Percentiles rank a stretch among this genome's conserved stretches.
phyloP scores from a whole-genome alignment of 1,140 invertebrate species.

The Ceratitis capitata region DNA sequence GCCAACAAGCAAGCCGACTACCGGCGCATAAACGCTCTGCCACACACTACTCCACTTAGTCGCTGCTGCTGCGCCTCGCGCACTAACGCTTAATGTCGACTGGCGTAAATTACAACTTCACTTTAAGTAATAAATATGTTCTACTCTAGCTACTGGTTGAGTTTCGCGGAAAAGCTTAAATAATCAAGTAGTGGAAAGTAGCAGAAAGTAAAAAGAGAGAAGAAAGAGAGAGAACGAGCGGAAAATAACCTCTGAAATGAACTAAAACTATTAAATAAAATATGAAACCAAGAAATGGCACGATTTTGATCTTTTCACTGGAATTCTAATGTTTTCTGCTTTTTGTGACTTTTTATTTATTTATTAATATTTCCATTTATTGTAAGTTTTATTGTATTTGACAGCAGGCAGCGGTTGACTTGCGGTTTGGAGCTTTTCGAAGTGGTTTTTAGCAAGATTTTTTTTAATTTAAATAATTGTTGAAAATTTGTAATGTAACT shows the following conservation, averaged over 20 bases:
- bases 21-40: too few relatives aligned
- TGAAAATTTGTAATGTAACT: too few relatives aligned
- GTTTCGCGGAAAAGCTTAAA: conserved; percentile 20
- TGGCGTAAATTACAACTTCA: conserved; percentile 29
- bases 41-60: background rate
- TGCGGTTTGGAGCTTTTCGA: background rate
- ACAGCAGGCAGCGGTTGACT: background rate
- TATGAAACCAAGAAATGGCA: background rate
- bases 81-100: background rate
- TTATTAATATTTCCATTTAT: background rate
- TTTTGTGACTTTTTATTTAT: background rate
- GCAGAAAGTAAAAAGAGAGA: background rate
- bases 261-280: background rate
- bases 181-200: background rate
- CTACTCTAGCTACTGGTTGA: background rate
- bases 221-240: background rate
- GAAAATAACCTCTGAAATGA: background rate
- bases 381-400: background rate
- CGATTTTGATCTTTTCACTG: background rate
- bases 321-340: background rate
- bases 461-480: too few relatives aligned
- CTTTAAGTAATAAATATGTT: conserved; percentile 34
- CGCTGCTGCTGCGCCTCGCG: too few relatives aligned
- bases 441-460: too few relatives aligned
- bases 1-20: background rate